These are phyloP conservation scores for Salticus scenicus DNA, from an alignment of 2,888 invertebrate genomes.

Conservation along the genomic window DNA sequence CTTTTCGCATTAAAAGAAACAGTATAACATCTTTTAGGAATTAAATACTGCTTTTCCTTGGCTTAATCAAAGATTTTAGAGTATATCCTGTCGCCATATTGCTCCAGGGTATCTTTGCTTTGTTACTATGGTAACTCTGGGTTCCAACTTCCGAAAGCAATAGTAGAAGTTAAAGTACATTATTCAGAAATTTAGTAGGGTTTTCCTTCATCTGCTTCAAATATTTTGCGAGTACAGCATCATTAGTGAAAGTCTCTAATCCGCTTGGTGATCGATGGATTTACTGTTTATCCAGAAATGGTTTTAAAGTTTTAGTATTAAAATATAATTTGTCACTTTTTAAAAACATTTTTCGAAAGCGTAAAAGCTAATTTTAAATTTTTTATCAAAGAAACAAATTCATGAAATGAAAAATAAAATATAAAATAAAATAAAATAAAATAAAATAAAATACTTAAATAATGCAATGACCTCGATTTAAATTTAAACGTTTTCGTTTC, in stretches of 20 bases:
- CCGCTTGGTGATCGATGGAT: neutral
- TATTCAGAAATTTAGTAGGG: neutral
- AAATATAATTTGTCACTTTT: too few species aligned
- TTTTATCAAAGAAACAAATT: too few species aligned
- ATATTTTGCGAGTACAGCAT: neutral
- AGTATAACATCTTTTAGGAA: neutral
- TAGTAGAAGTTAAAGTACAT: conserved; percentile 4
- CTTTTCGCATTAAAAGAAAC: too few species aligned
- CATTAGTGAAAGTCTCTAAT: neutral
- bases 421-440: too few species aligned
- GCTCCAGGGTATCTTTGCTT: neutral
- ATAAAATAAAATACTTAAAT: too few species aligned
- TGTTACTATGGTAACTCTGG: neutral
- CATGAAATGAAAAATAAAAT: too few species aligned
- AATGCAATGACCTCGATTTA: too few species aligned
- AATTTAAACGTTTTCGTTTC: too few species aligned
- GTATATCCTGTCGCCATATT: neutral
- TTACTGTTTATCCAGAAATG: neutral
- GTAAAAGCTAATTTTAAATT: too few species aligned
- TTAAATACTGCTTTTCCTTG: neutral
- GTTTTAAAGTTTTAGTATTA: too few species aligned
- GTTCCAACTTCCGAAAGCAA: neutral
- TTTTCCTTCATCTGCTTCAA: neutral
- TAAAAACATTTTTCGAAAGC: too few species aligned
- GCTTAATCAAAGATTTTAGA: neutral